Evolutionary conservation across 1,140 invertebrate species (phyloP), one percentile per base, ranked within the genome.

Genomic region (Papilio aristodemus): DNA sequence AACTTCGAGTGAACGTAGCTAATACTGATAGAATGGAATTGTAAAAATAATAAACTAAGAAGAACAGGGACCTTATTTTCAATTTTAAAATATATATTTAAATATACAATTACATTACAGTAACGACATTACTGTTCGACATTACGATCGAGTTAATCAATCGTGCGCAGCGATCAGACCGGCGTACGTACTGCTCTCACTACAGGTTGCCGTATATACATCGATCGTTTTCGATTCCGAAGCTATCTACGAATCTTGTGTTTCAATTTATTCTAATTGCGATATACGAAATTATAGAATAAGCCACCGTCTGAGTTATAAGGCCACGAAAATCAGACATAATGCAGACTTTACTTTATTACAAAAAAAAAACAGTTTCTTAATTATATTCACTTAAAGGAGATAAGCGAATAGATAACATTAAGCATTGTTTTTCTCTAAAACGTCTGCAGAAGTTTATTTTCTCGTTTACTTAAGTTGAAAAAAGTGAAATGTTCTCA

Each of bases 401-500:
- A 46, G 46, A 54, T 54, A 54, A 54, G 46, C 17, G 22, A 54
- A 54, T 54, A 54, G 46, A 10, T 22, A 22, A 54, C 19, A 22
- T 54, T 54, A 19, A 46, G 10, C 19, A 54, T 22, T 54, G 46
- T 54, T 54, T 54, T 54, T 54, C 43, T 54, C 46, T 54, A 54
- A 54, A 54, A 54, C 19, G 46, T 54, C 46, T 54, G 19, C 19
- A 54, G 46, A 54, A 54, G 46, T 54, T 46, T 54, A 54, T 54
- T 54, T 22, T 25, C 19, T 54, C 22, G 22, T 60, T 60, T 27
- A 32, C 58, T 60, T 36, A 32, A 37, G n/a, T 60, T 60, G 17
- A 60, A 27, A 60, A 64, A 43, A 43, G 38, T 41, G 22, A n/a
- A 64, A 41, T n/a, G 60, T 39, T 41, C 37, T n/a, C 38, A 43